Evolutionary conservation across 2,797 vertebrate genomes (phyloP), one percentile per base, ranked within the genome.

Genomic region (Microtus obscurus): DNA sequence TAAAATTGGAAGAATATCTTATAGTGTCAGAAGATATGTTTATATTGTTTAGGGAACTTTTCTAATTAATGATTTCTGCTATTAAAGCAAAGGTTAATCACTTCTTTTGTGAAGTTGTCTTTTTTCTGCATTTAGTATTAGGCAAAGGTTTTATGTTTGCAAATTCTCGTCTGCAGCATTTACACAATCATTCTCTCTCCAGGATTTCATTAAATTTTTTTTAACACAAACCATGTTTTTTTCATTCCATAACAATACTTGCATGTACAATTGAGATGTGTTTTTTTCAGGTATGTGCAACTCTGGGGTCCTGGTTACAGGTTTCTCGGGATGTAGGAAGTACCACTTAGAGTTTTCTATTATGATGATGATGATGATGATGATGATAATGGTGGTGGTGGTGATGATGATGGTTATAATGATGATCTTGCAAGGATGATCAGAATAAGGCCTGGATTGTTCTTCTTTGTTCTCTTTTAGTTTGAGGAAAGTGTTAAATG

Each of bases 401-500:
- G 25, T 17, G 48, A 43, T 92, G 34, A 8, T 71, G 16, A 37
- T 14, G 4, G 4, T 73, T 21, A 40, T 73, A 10, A 25, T 73
- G 19, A 73, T 17, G 48, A 48, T 91, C 93, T 92, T 23, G 6
- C 48, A 53, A 90, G 56, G 51, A 27, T 80, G 37, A 63, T 92
- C 12, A 90, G 34, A 87, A 67, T 2, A 23, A 0, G 34, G 8
- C 12, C 27, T 56, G n/a, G 67, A 19, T 29, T 77, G n/a, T 85
- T 65, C 16, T 11, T 16, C n/a, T 59, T 88, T 88, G 51, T 59
- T 87, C n/a, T 76, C 11, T 45, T 59, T 48, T 17, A n/a, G 53
- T 88, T 97, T 83, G 27, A 37, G 14, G 12, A 61, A 27, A 69
- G 37, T 74, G 59, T 10, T 37, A 45, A 69, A 86, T 94, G 90